These are phyloP conservation scores for Dromococcyx pavoninus DNA, from an alignment of 2,797 vertebrate species.

Conservation along the genomic window DNA sequence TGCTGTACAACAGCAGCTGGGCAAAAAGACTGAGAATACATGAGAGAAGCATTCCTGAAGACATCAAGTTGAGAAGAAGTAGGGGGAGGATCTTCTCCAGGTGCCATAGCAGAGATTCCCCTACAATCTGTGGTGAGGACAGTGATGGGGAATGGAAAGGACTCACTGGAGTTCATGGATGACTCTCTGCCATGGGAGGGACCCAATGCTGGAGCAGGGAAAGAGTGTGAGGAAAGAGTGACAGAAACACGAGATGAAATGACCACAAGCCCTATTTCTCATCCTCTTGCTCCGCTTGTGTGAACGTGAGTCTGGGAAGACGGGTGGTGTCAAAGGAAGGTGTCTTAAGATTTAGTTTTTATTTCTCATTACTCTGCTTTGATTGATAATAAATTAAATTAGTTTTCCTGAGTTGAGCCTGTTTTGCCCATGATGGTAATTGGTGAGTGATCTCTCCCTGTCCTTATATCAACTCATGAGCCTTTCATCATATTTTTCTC, in stretches of 20 bases:
- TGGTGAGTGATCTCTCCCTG: not conserved
- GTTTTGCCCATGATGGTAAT: not conserved
- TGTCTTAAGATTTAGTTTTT: not conserved
- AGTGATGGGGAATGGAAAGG: not conserved
- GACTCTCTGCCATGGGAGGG: not conserved
- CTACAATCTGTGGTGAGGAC: too few relatives aligned
- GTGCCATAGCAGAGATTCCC: not conserved
- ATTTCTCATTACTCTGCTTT: not conserved
- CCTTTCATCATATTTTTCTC: not conserved
- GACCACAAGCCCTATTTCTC: not conserved
- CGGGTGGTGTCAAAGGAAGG: not conserved
- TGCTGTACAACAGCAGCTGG: not conserved
- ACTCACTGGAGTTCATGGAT: not conserved
- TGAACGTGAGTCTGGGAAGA: not conserved
- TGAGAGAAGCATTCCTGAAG: not conserved
- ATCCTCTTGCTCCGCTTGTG: not conserved
- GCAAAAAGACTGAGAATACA: not conserved
- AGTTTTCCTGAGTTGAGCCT: not conserved
- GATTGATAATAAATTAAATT: not conserved
- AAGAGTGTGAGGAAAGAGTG: not conserved
- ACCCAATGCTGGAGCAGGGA: not conserved
- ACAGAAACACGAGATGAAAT: not conserved
- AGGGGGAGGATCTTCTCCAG: not conserved
- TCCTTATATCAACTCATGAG: not conserved
- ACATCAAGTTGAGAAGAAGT: not conserved